phyloP scores from a whole-genome alignment of 92 coral and sea anemone genomes.

The Diadumene lineata region DNA sequence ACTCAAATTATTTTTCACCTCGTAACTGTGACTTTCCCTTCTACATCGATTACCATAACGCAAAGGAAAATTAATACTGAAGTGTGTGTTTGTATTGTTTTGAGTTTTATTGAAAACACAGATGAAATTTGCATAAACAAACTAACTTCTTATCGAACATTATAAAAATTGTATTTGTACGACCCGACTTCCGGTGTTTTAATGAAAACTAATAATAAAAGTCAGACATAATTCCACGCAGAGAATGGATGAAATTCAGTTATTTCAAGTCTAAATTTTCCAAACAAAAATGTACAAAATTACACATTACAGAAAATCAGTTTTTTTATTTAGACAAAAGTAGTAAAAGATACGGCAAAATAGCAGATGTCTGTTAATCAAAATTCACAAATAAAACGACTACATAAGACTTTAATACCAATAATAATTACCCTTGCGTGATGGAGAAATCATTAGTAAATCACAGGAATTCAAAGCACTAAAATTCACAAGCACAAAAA shows the following conservation, averaged over 20 bases:
- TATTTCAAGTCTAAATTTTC: too few species aligned
- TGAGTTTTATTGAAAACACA: neutral
- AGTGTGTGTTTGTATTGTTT: neutral
- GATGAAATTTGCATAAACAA: neutral
- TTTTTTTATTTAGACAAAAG: too few species aligned
- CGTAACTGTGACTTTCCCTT: neutral
- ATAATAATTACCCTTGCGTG: neutral
- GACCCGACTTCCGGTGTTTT: neutral
- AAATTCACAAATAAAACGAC: neutral
- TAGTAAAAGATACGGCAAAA: too few species aligned
- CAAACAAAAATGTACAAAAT: too few species aligned
- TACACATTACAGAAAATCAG: too few species aligned
- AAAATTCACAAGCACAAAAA: slow-evolving; percentile 9
- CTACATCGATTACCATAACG: neutral
- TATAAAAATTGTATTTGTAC: neutral
- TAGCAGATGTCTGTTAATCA: neutral
- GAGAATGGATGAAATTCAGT: too few species aligned
- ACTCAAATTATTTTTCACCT: too few species aligned
- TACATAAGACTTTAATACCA: neutral
- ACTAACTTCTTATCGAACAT: neutral
- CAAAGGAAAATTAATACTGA: neutral
- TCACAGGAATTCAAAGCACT: slow-evolving; percentile 21
- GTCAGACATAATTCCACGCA: too few species aligned
- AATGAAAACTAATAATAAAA: neutral
- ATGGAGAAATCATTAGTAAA: neutral